phyloP scores from a whole-genome alignment of 1,140 invertebrate genomes.

The Geopemphigus sp. region DNA sequence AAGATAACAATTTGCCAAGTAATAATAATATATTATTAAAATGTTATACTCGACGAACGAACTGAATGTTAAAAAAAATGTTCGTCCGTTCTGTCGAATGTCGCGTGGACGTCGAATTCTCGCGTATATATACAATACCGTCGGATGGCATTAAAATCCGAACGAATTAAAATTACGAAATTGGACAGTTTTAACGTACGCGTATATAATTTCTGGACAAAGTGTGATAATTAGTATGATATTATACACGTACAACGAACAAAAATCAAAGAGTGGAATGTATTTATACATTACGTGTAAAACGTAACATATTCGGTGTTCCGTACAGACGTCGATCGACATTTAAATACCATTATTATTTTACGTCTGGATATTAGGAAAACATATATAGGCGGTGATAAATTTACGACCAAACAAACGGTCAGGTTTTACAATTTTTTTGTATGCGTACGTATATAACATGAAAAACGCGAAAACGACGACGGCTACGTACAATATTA shows the following conservation, averaged over 20 bases:
- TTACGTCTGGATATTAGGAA: too few relatives aligned
- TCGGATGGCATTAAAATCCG: neutral
- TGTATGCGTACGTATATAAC: too few relatives aligned
- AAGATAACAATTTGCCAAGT: too few relatives aligned
- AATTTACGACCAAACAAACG: too few relatives aligned
- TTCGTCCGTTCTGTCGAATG: neutral
- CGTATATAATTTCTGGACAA: neutral
- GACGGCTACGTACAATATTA: too few relatives aligned
- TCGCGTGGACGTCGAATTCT: neutral
- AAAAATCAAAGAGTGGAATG: neutral
- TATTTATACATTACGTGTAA: neutral
- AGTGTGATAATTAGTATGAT: neutral
- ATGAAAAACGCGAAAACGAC: too few relatives aligned
- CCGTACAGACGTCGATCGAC: neutral
- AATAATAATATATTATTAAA: too few relatives aligned
- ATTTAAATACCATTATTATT: too few relatives aligned
- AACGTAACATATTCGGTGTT: neutral
- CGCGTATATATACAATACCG: neutral
- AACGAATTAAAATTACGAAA: constrained; percentile 9
- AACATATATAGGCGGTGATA: too few relatives aligned
- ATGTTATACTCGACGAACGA: too few relatives aligned
- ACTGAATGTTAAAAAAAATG: neutral
- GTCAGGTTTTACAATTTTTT: too few relatives aligned
- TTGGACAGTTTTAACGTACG: neutral
- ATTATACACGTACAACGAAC: neutral